These are phyloP conservation scores for Sebastes ruberrimus DNA, from an alignment of 2,797 vertebrate species.

Conservation along the genomic window DNA sequence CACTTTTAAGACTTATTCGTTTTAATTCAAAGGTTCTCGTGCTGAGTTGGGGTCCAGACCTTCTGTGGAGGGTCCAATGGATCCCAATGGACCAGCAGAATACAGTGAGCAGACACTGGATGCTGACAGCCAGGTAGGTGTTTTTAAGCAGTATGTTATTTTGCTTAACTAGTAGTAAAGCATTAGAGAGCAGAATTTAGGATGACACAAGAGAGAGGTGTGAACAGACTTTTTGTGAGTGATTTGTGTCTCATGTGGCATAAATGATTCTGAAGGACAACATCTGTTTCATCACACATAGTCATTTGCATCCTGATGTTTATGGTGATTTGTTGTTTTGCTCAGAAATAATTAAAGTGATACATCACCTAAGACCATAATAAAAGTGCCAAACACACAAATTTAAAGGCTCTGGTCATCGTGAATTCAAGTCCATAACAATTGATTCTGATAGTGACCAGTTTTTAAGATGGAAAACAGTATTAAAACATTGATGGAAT, in stretches of 20 bases:
- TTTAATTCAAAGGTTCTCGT: slow-evolving; percentile 48
- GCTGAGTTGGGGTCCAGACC: slow-evolving; percentile 68
- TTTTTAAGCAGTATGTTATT: background rate
- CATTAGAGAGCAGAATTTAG: background rate
- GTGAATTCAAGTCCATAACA: background rate
- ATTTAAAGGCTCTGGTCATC: background rate
- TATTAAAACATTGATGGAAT: background rate
- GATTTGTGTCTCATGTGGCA: background rate
- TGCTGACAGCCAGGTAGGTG: slow-evolving; percentile 86
- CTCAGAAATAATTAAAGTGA: background rate
- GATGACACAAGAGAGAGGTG: background rate
- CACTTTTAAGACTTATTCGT: background rate
- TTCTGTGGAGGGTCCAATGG: slow-evolving; percentile 62
- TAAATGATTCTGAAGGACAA: background rate
- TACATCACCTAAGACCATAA: background rate
- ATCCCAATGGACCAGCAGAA: slow-evolving; percentile 76
- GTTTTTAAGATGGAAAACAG: background rate
- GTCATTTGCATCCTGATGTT: background rate
- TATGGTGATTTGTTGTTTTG: background rate
- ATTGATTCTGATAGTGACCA: background rate
- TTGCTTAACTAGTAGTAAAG: background rate
- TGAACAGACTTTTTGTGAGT: background rate
- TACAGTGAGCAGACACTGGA: slow-evolving; percentile 91
- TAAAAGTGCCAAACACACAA: background rate
- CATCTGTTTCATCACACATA: slow-evolving; percentile 14